Base-by-base conservation (phyloP, 2,113 vertebrate species). In the Engraulis encrasicolus region DNA sequence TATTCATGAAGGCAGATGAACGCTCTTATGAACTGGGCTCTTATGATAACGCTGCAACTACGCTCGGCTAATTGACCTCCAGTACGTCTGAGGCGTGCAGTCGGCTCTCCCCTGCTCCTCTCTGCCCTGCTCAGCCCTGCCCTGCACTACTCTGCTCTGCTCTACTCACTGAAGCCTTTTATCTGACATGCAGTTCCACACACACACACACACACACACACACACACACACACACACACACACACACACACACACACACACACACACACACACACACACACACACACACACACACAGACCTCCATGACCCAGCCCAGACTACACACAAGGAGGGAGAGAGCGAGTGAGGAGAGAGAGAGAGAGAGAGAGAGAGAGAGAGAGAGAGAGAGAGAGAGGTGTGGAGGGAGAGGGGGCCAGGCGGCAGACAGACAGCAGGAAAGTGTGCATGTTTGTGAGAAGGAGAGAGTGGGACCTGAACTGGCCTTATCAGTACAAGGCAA, bases 101-200 rank as follows among this genome's bases (percentile, higher is more conserved):
- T 34, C 66, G 31, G 66, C 66, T 34, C 54, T 20, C 19, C 54
- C 23, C 19, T 20, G 20, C 18, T n/a, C 27, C 31, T 2, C 58
- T 27, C n/a, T 27, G 11, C 9, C 27, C 23, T n/a, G 20, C 54
- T 20, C 19, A 6, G 20, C 18, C 6, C 27, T 66, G 0, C 58
- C 2, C n/a, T 27, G 11, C 4, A n/a, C n/a, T 19, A 54, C 50
- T 54, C 14, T 19, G 20, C 17, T 17, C n/a, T 61, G 0, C 54
- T n/a, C 54, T n/a, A 23, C 9, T 66, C 23, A 2, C n/a, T 31
- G 58, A 66, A 66, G 58, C 7, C 58, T 66, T 66, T 66, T 66
- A 66, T 66, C 58, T 66, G 58, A 66, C 58, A 66, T 66, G 58
- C 58, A 66, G n/a, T 66, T n/a, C n/a, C n/a, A n/a, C n/a, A n/a